Evolutionary conservation across 2,113 vertebrate species (phyloP).

Genomic region (Empidonax traillii): DNA sequence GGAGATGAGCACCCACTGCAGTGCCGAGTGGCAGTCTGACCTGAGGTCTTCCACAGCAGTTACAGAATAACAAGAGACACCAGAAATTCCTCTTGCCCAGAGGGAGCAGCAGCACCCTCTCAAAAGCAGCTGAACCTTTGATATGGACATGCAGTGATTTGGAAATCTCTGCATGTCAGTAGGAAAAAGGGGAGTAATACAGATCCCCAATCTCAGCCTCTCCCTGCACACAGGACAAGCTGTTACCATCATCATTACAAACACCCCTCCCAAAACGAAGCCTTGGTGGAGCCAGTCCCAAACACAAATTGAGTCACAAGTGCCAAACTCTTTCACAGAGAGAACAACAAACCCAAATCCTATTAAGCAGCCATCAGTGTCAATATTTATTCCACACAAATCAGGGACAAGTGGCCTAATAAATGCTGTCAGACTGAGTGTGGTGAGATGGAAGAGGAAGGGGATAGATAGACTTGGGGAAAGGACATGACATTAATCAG

Average conservation of each 20-base stretch:
- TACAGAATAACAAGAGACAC: background rate
- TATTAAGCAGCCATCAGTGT: conserved; percentile 52
- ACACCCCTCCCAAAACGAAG: background rate
- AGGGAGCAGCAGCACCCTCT: background rate
- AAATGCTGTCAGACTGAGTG: conserved; percentile 11
- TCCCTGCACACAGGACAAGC: background rate
- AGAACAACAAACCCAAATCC: conserved; percentile 42
- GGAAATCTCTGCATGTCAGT: background rate
- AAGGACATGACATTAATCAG: conserved; percentile 38
- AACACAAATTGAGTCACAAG: background rate
- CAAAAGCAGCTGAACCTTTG: background rate
- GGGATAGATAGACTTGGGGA: background rate
- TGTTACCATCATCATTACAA: background rate
- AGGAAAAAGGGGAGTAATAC: background rate
- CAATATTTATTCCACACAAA: conserved; percentile 51
- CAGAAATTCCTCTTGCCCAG: background rate
- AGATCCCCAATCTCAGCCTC: background rate
- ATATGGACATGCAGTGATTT: background rate
- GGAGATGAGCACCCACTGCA: background rate
- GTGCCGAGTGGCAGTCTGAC: background rate
- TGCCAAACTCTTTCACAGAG: background rate
- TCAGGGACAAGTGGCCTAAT: conserved; percentile 28
- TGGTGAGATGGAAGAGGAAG: background rate
- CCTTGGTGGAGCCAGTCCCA: background rate
- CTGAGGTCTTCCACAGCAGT: background rate